These are phyloP conservation scores for Echeneis naucrates DNA, from an alignment of 2,797 vertebrate species.

Conservation along the genomic window DNA sequence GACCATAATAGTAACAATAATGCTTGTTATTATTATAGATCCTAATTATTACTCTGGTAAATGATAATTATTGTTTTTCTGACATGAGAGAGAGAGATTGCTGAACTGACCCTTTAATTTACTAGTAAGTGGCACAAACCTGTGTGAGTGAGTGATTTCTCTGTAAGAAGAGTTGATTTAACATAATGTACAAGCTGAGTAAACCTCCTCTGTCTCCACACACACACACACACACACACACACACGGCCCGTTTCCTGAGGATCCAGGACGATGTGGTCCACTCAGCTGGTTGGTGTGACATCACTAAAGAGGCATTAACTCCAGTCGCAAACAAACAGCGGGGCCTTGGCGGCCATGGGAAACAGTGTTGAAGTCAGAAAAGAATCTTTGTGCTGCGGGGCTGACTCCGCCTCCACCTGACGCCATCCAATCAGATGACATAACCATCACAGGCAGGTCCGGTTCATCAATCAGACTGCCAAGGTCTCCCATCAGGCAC, in stretches of 20 bases:
- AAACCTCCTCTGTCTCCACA: slow-evolving; percentile 37
- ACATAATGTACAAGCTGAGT: slow-evolving; percentile 41
- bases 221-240: slow-evolving; percentile 1
- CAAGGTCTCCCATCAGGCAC: slow-evolving; percentile 23
- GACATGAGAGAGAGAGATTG: no score
- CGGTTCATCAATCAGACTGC: slow-evolving; percentile 64
- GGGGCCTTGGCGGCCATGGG: slow-evolving; percentile 77
- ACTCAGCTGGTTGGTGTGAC: slow-evolving; percentile 64
- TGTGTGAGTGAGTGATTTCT: slow-evolving; percentile 14
- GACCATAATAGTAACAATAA: no score
- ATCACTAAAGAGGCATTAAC: slow-evolving; percentile 85
- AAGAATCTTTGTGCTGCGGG: slow-evolving; percentile 74
- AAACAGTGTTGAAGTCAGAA: slow-evolving; percentile 74
- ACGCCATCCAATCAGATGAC: slow-evolving; percentile 78
- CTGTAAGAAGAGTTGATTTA: slow-evolving; percentile 53
- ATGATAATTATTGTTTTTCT: no score
- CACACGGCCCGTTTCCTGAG: not conserved
- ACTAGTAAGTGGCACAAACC: not conserved
- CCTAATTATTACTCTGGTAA: no score
- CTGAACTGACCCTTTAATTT: no score
- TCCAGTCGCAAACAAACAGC: slow-evolving; percentile 73
- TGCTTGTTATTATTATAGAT: no score
- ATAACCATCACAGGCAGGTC: slow-evolving; percentile 80
- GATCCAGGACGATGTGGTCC: not conserved
- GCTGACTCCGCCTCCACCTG: slow-evolving; percentile 55